Base-by-base conservation (phyloP, 2,113 vertebrate species). In the Nothocercus nigrocapillus region DNA sequence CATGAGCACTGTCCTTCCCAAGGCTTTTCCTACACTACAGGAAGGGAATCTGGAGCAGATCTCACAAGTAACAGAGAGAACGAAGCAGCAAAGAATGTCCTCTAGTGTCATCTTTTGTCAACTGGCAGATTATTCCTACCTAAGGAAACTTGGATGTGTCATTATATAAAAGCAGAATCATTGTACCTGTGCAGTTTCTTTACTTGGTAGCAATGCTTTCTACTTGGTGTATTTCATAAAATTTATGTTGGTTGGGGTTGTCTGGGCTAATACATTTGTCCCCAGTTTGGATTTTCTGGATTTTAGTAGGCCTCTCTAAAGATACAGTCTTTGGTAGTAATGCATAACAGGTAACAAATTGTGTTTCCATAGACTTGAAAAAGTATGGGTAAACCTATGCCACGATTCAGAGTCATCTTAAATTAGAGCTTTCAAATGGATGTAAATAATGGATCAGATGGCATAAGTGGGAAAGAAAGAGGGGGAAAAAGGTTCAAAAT, bases 391-490 rank as follows among this genome's bases (percentile, higher is more conserved):
- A 94, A 94, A 77, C 69, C 73, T 85, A 93, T 86, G 30, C 21
- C 18, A 22, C 92, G 68, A 94, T 95, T 95, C 88, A 95, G 78
- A 85, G 44, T 95, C 86, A 84, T 96, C 85, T 95, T 95, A 95
- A 95, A 97, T 97, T 93, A 95, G 58, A 78, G 54, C 28, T 91
- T 93, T 94, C 83, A 91, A 87, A 51, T 77, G 89, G 77, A 72
- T 89, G 12, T 66, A 94, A 92, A 61, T 96, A 94, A 97, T 94
- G 72, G 96, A 84, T 97, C 95, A 96, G 88, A 96, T 94, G 44
- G 85, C 88, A 81, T 92, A 96, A 97, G 63, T 38, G 15, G 66
- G 82, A 95, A 85, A 94, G 94, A n/a, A 49, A 64, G 8, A 13
- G 20, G 14, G 84, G n/a, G 59, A 95, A 30, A 83, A 72, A 95